phyloP scores from a whole-genome alignment of 2,888 invertebrate genomes.

The Entomobrya multifasciata region DNA sequence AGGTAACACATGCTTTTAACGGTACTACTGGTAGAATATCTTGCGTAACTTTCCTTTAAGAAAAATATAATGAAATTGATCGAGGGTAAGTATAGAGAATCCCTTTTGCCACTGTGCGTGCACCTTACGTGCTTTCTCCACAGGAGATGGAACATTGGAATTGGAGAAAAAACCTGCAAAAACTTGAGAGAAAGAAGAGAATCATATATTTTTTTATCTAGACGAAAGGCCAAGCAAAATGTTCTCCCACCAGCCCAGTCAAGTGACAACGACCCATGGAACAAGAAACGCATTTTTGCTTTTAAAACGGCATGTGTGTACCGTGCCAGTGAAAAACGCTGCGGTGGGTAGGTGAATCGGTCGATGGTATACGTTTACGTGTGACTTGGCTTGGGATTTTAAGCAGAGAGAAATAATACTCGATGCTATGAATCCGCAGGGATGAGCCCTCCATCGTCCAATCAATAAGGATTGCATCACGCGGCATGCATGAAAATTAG shows the following conservation, averaged over 20 bases:
- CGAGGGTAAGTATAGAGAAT: too few species aligned
- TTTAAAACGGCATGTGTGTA: not conserved
- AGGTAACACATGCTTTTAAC: slow-evolving; percentile 8
- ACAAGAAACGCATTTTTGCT: not conserved
- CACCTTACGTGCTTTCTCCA: slow-evolving; percentile 2
- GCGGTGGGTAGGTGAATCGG: not conserved
- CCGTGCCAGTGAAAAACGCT: not conserved
- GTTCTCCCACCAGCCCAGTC: not conserved
- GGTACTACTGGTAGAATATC: not conserved
- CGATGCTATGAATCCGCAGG: slow-evolving; percentile 18
- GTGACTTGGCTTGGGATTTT: not conserved
- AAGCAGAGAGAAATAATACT: too few species aligned
- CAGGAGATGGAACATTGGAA: not conserved
- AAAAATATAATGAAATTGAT: not conserved
- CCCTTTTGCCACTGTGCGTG: not conserved
- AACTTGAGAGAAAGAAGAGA: not conserved
- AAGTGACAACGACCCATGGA: slow-evolving; percentile 13
- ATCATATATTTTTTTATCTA: slow-evolving; percentile 28
- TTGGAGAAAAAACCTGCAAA: not conserved
- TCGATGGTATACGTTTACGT: not conserved
- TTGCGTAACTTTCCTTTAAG: too few species aligned
- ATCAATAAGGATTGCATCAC: slow-evolving; percentile 76
- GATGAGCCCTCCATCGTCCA: slow-evolving; percentile 56
- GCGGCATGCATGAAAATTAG: slow-evolving; percentile 76
- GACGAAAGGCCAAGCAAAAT: not conserved